Percentiles rank a stretch among this genome's conserved stretches.
phyloP scores from a whole-genome alignment of 2,113 vertebrate species.

The Dendropsophus ebraccatus region DNA sequence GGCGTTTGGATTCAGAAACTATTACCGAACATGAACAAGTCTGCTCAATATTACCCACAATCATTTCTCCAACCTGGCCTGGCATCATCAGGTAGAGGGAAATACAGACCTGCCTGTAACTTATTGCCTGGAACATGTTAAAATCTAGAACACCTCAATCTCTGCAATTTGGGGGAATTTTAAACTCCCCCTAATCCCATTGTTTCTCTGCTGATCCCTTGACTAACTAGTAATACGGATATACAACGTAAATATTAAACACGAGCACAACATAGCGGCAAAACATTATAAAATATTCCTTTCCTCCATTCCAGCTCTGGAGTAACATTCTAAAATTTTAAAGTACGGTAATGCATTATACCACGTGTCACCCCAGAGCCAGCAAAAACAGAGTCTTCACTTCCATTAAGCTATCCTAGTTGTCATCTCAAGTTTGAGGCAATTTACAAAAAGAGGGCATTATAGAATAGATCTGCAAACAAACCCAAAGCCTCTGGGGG shows the following conservation, averaged over 20 bases:
- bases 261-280: background rate
- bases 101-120: too few relatives aligned
- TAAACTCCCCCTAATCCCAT: too few relatives aligned
- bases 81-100: too few relatives aligned
- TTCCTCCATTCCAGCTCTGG: background rate
- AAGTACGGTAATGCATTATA: background rate
- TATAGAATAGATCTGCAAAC: conserved; percentile 1
- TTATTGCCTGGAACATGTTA: too few relatives aligned
- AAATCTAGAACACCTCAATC: too few relatives aligned
- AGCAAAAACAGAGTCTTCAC: background rate
- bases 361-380: background rate
- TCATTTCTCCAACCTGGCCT: too few relatives aligned
- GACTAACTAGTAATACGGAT: too few relatives aligned
- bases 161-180: too few relatives aligned
- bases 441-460: background rate
- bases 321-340: background rate
- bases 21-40: too few relatives aligned
- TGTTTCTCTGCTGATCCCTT: too few relatives aligned
- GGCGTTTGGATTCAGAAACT: too few relatives aligned
- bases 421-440: background rate
- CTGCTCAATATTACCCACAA: too few relatives aligned
- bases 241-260: background rate
- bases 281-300: background rate
- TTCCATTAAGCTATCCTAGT: background rate
- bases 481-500: background rate